Evolutionary conservation across 1,140 invertebrate genomes (phyloP), one percentile per base, ranked within the genome.

Genomic region (Lepidurus arcticus): DNA sequence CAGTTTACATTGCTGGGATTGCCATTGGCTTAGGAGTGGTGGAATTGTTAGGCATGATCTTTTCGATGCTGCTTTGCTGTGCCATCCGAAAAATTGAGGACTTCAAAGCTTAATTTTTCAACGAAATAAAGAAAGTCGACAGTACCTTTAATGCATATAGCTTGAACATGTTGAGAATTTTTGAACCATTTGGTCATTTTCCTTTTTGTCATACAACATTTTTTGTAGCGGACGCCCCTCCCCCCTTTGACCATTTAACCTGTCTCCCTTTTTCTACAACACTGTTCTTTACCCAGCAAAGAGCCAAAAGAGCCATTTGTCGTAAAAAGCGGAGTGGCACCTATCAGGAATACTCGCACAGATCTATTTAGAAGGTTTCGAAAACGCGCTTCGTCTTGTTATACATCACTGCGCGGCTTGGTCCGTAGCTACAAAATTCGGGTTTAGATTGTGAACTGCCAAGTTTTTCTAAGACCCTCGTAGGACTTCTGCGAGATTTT

Each of bases 1-100:
- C 89, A 81, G 86, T 87, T 44, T 87, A 90, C 53, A 89, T 87
- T 43, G 85, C 91, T 9, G 88, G 88, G 0, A 87, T 92, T 76
- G 85, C 85, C 53, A 82, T 86, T 75, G 88, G 87, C 26, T 86
- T 94, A 73, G 88, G 91, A 45, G 85, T 90, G 16, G 80, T 92
- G 79, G 90, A 94, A 86, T 84, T 93, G 73, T 83, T 94, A 42
- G 92, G 92, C 45, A 87, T 95, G 81, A 89, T 93, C 74, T 93
- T 94, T 82, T 90, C 92, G 1, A 86, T 94, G 82, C 88, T 93
- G 80, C 86, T 94, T 24, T 93, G 92, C 83, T 94, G 91, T 84
- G 90, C 91, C 42, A 90, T 93, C 79, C 88, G 88, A 80, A 87
- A 88, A 79, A 86, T 88, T 16, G 88, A 90, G 80, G 87, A 89